Evolutionary conservation across 2,113 vertebrate species (phyloP).

Genomic region (Hippocampus barbouri): DNA sequence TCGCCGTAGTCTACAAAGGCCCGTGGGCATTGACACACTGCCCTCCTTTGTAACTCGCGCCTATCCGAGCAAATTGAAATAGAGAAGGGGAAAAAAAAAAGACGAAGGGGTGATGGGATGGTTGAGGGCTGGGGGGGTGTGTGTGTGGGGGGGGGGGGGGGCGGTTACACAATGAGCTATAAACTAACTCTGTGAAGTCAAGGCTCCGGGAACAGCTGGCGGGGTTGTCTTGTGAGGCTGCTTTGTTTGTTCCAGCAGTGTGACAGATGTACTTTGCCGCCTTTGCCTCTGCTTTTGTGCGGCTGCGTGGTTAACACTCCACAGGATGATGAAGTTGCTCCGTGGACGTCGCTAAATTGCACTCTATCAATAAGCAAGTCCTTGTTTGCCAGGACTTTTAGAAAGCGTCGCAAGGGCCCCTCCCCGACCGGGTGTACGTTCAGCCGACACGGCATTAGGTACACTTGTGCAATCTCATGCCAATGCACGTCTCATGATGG

Average conservation of each 20-base stretch:
- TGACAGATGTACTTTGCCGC: constrained; percentile 61
- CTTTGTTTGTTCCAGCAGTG: constrained; percentile 61
- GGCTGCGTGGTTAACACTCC: constrained; percentile 30
- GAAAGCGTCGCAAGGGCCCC: neutral
- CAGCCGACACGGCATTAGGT: neutral
- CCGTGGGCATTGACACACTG: constrained; percentile 51
- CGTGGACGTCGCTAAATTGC: constrained; percentile 26
- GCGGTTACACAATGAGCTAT: constrained; percentile 48
- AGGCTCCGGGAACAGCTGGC: constrained; percentile 43
- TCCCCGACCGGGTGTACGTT: neutral
- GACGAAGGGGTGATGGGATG: neutral
- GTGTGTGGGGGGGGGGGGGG: neutral
- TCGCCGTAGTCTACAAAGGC: constrained; percentile 50
- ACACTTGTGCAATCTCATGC: neutral
- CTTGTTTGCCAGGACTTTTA: neutral
- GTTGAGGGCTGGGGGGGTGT: neutral
- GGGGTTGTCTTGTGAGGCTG: constrained; percentile 38
- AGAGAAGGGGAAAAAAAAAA: constrained; percentile 31
- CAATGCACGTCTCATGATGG: constrained; percentile 35
- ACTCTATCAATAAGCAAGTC: neutral
- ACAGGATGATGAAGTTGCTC: constrained; percentile 35
- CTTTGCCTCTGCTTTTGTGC: constrained; percentile 38
- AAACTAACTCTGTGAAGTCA: constrained; percentile 46
- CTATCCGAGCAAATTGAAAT: constrained; percentile 60
- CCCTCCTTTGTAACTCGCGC: constrained; percentile 48